Conservation (phyloP, 1,140 invertebrate genomes). For the Cotesia typhae region DNA sequence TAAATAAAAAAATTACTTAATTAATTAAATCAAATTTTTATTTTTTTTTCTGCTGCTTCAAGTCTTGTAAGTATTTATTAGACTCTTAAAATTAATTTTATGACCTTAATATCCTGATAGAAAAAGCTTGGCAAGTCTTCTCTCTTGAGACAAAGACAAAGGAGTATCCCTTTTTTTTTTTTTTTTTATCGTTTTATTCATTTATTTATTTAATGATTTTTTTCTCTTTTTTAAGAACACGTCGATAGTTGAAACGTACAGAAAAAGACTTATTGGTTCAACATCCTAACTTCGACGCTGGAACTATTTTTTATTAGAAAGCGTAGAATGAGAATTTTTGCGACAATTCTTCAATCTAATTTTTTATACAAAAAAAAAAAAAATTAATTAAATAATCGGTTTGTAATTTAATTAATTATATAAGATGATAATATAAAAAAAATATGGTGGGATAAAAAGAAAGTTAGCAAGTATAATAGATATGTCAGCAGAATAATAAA, state of each 20-base stretch:
- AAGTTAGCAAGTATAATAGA: not conserved
- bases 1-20: too few relatives aligned
- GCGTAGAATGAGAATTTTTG: too few relatives aligned
- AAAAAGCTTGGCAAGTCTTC: not conserved
- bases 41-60: too few relatives aligned
- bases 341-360: too few relatives aligned
- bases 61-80: too few relatives aligned
- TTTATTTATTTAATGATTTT: too few relatives aligned
- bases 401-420: too few relatives aligned
- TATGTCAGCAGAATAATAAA: not conserved
- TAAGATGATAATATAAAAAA: too few relatives aligned
- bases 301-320: constrained; percentile 13
- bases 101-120: constrained; percentile 8
- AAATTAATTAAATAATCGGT: too few relatives aligned
- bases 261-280: constrained; percentile 17
- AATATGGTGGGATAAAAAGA: too few relatives aligned
- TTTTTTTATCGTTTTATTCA: not conserved
- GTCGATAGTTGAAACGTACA: not conserved
- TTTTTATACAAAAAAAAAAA: too few relatives aligned
- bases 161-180: not conserved
- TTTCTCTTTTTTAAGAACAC: not conserved
- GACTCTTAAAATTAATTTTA: not conserved
- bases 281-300: not conserved
- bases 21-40: too few relatives aligned
- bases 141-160: not conserved